Conservation (phyloP, 2,113 vertebrate species). For the Nettapus auritus region DNA sequence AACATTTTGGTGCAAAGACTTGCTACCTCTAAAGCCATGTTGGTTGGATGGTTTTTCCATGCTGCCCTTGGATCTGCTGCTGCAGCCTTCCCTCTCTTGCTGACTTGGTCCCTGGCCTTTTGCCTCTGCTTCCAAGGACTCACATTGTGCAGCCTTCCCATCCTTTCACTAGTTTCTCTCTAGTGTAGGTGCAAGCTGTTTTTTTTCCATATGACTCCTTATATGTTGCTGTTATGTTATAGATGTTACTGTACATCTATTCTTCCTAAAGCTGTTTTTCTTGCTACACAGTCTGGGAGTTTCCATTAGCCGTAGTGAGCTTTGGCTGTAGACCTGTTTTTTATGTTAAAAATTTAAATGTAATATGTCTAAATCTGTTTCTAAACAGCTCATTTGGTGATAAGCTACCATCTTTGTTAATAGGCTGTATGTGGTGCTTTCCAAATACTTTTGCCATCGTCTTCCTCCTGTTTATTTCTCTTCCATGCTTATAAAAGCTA, state of each 20-base stretch:
- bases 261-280: not conserved
- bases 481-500: fast-evolving
- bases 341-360: not conserved
- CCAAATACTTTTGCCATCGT: not conserved
- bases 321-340: not conserved
- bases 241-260: not conserved
- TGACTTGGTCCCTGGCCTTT: not conserved
- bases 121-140: not conserved
- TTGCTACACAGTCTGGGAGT: not conserved
- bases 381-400: not conserved
- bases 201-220: not conserved
- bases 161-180: not conserved
- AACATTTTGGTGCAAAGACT: not conserved
- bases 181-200: not conserved
- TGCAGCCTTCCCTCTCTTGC: not conserved
- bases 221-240: not conserved
- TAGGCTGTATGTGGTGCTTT: not conserved
- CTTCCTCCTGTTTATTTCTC: not conserved
- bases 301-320: not conserved
- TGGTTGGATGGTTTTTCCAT: not conserved
- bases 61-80: not conserved
- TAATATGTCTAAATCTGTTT: not conserved
- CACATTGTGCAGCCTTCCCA: not conserved
- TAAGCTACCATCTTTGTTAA: not conserved
- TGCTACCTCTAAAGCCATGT: not conserved